These are phyloP conservation scores for Diphyllodes magnificus DNA, from an alignment of 2,113 vertebrate species.

Conservation along the genomic window DNA sequence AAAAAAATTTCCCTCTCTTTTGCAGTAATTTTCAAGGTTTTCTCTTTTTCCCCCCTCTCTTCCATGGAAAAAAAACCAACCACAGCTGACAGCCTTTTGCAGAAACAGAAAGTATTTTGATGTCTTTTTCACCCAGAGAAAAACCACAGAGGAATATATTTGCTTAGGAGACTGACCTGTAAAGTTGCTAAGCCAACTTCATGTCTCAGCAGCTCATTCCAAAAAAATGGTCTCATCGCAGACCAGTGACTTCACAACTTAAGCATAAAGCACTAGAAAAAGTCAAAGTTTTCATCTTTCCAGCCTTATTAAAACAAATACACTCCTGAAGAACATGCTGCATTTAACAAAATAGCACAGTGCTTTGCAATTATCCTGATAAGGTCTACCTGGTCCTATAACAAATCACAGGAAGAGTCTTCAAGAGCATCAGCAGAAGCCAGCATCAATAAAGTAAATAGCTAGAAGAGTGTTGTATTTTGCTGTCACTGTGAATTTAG, in stretches of 20 bases:
- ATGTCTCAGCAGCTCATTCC: background rate
- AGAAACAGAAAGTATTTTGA: background rate
- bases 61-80: background rate
- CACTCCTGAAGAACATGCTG: background rate
- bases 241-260: background rate
- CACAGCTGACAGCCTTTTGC: background rate
- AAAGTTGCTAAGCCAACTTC: background rate
- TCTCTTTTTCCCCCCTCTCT: accelerated
- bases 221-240: background rate
- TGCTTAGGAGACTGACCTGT: background rate
- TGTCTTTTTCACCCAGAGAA: background rate
- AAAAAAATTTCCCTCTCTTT: background rate
- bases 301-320: background rate
- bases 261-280: background rate
- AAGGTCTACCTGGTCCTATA: background rate
- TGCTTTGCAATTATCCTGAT: background rate
- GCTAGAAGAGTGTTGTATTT: background rate
- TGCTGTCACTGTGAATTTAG: background rate
- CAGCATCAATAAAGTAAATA: background rate
- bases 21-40: background rate
- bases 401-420: background rate
- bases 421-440: background rate
- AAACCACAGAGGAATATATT: background rate
- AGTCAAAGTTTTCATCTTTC: background rate
- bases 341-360: background rate